phyloP scores from a whole-genome alignment of 2,888 invertebrate genomes.

The Serripes groenlandicus region DNA sequence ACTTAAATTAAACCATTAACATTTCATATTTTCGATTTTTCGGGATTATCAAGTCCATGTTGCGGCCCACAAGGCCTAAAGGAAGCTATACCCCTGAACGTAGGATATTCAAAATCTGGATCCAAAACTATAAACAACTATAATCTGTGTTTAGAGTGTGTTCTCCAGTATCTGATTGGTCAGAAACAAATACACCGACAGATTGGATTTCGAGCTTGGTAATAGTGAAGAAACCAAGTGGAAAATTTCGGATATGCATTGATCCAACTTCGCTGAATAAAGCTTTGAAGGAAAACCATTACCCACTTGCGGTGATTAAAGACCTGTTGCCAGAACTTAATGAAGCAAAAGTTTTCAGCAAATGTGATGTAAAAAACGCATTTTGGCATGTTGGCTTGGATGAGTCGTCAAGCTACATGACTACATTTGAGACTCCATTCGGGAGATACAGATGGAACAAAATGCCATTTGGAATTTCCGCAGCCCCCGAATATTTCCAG shows the following conservation, averaged over 20 bases:
- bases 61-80: too few species aligned
- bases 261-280: conserved; percentile 58
- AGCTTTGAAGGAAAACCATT: conserved; percentile 30
- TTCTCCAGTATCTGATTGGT: too few species aligned
- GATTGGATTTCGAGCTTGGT: conserved; percentile 63
- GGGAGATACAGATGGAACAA: conserved; percentile 65
- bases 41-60: too few species aligned
- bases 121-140: too few species aligned
- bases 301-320: conserved; percentile 28
- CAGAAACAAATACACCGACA: conserved; percentile 31
- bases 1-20: too few species aligned
- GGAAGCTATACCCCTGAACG: too few species aligned
- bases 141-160: too few species aligned
- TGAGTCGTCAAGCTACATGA: conserved; percentile 54
- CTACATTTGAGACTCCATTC: conserved; percentile 67
- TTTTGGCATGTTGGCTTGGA: conserved; percentile 69
- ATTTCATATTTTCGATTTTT: too few species aligned
- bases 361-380: conserved; percentile 50
- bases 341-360: conserved; percentile 27
- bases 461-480: conserved; percentile 66
- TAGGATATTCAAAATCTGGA: too few species aligned
- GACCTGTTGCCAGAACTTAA: conserved; percentile 25
- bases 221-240: conserved; percentile 31
- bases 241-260: conserved; percentile 47
- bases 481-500: conserved; percentile 67